These are phyloP conservation scores for Myotis daubentonii DNA, from an alignment of 2,797 vertebrate species.

Conservation along the genomic window DNA sequence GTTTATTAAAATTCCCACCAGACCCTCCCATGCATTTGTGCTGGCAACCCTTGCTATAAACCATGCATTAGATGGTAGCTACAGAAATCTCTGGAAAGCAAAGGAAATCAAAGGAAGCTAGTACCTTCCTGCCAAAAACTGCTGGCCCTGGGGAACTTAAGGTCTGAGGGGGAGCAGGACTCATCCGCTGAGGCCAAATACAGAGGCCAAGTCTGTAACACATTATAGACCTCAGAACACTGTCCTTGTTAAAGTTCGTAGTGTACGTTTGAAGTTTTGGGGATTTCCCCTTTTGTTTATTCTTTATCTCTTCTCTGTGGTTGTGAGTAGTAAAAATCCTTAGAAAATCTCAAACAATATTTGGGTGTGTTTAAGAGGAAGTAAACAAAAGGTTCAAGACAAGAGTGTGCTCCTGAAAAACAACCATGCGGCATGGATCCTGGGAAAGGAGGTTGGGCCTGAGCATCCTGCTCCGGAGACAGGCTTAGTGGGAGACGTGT, in stretches of 20 bases:
- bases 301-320: background rate
- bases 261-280: background rate
- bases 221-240: background rate
- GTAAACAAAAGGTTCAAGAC: background rate
- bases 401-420: background rate
- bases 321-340: background rate
- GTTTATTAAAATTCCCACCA: background rate
- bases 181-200: background rate
- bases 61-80: background rate
- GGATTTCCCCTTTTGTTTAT: background rate
- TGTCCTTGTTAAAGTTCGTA: background rate
- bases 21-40: background rate
- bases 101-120: background rate
- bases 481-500: fast-evolving
- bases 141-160: background rate
- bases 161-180: background rate
- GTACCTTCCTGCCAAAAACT: background rate
- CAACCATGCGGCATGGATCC: fast-evolving
- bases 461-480: background rate
- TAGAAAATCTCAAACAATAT: background rate
- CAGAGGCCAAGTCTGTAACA: background rate
- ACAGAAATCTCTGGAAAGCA: background rate
- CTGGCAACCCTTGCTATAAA: background rate
- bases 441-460: background rate
- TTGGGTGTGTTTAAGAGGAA: background rate